Base-by-base conservation (phyloP, 92 coral and sea anemone species). In the Epizoanthus illoricatus region DNA sequence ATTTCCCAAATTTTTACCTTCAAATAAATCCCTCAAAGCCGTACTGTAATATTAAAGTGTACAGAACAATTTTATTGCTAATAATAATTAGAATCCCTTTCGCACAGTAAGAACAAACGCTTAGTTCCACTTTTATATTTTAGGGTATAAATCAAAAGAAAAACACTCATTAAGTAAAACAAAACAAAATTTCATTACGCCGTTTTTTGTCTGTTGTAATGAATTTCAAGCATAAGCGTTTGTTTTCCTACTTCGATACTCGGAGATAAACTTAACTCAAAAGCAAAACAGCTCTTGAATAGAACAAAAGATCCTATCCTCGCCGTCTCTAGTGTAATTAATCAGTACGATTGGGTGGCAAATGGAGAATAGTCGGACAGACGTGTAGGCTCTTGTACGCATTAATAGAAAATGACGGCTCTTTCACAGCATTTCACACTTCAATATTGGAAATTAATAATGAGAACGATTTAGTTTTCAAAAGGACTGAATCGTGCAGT, bases 371-470 rank as follows among this genome's bases (percentile, higher is more conserved):
- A 4, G 40, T 15, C 71, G 43, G 65, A 5, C 9, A 68, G 40
- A 78, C 71, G 24, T 78, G 72, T 78, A 39, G 49, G 54, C 60
- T 36, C n/a, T 78, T 62, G 64, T 63, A 20, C 42, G 71, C 40
- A 62, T 78, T 62, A 78, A 78, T 43, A 78, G 82, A 45, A 78
- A 61, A 45, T 78, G 82, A 62, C 81, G 71, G 70, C 23, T 60
- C 81, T 40, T 76, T 62, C 81, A 76, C 20, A 73, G 73, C 47
- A 81, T 59, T 88, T 85, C 86, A 72, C 86, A 88, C 84, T 69
- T 74, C 21, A 28, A 80, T 75, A 85, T 76, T 82, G 73, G 84
- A 67, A 85, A 76, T 84, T 88, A 81, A 88, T 88, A 74, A 75
- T 43, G 85, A 80, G 45, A 71, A 67, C 74, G 61, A 85, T 88